These are phyloP conservation scores for Propithecus perrieri DNA, from an alignment of 2,797 vertebrate species.

Conservation along the genomic window DNA sequence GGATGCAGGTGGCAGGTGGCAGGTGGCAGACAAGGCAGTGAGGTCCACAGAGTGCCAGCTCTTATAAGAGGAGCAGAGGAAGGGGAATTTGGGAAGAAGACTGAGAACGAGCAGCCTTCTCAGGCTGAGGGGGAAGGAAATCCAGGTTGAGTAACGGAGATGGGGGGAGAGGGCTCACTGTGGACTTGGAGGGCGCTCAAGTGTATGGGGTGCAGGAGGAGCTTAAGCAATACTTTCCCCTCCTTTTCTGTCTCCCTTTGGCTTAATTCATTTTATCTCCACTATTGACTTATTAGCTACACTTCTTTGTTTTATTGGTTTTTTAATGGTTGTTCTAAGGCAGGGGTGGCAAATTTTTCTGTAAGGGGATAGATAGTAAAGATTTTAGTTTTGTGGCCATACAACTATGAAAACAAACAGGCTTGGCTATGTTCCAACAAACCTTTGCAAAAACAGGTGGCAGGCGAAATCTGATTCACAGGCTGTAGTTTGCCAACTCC, in stretches of 20 bases:
- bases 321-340: constrained; percentile 15
- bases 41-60: not conserved
- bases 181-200: not conserved
- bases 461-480: not conserved
- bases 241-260: not conserved
- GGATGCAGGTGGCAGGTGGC: no score
- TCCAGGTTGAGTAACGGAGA: not conserved
- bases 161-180: no score
- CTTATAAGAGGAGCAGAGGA: not conserved
- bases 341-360: constrained; percentile 17
- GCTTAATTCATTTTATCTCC: not conserved
- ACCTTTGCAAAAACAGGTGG: constrained; percentile 1
- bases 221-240: not conserved
- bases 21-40: not conserved
- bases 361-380: not conserved
- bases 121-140: not conserved
- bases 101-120: not conserved
- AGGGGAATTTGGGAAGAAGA: not conserved
- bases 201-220: not conserved
- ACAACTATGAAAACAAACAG: not conserved
- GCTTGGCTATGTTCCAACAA: not conserved
- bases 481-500: not conserved
- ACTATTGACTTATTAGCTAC: not conserved
- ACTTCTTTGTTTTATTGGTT: not conserved
- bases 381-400: not conserved